Evolutionary conservation across 2,113 vertebrate species (phyloP), one percentile per base, ranked within the genome.

Genomic region (Eolophus roseicapilla): DNA sequence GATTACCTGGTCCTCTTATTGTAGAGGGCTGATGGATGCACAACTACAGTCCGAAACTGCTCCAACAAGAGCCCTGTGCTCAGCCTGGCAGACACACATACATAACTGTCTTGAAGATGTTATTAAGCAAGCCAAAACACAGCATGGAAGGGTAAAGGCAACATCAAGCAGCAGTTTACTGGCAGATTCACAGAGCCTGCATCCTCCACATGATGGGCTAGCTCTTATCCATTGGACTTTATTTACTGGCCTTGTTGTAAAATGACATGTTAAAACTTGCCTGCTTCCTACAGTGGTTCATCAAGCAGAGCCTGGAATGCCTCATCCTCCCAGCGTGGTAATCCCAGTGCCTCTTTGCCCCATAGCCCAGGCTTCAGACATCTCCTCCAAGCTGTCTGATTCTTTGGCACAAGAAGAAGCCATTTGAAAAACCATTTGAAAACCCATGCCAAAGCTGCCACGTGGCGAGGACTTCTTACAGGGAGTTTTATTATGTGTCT

Each of bases 361-460:
- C 29, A n/a, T 1, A 31, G n/a, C 20, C 29, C 55, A 41, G 41
- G 28, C 46, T 67, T 78, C 31, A 49, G 71, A 41, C 0, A 0
- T 27, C 21, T 50, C n/a, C 49, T 85, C 53, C n/a, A 15, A 31
- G 27, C 27, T 69, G 68, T 68, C 62, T 7, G 8, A 16, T 9
- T 43, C 71, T 35, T 49, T 49, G 62, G 53, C 62, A 39, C 49
- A 82, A 57, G 5, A 77, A 49, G 57, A 37, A 64, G 39, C 24
- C 43, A 33, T 11, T 2, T 25, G 71, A 44, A 89, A 37, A 64
- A n/a, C 24, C 43, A 33, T 11, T 2, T 25, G 71, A 44, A 89
- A 74, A 65, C 9, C 71, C 11, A 20, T 3, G 7, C 11, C 62
- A 59, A 75, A 46, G 65, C 25, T 2, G 18, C 39, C 43, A 31